Evolutionary conservation across 2,797 vertebrate genomes (phyloP), one percentile per base, ranked within the genome.

Genomic region (Podarcis lilfordi): DNA sequence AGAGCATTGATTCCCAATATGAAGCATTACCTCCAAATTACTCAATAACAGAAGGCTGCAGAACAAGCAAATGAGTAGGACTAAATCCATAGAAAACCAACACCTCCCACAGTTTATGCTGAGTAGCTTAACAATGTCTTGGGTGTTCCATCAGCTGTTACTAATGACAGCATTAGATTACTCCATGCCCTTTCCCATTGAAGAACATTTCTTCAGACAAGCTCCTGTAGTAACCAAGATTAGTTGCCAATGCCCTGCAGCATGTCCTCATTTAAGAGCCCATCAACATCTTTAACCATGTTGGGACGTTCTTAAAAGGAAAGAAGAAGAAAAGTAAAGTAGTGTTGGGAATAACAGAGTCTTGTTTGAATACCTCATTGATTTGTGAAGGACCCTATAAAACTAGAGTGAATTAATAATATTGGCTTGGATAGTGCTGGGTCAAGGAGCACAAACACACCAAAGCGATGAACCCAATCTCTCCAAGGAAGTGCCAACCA

Each of bases 101-200:
- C 32, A 91, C 89, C 27, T 37, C 43, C n/a, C 43, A 82, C 23
- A 3, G 11, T 69, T 89, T 86, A 68, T 27, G 3, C n/a, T 79
- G 45, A 89, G 25, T 50, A 21, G 87, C 81, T 90, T 83, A 80
- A 82, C 78, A 64, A 25, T 45, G 3, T 66, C 89, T 84, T 82
- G 83, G n/a, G 40, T 8, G 25, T 29, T 86, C 86, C 68, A 89
- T 82, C 74, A 76, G 80, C 25, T 85, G 1, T 86, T 91, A 50
- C 72, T 87, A 90, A 88, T 27, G 80, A 11, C 35, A 78, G 35
- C 3, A 75, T 75, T 89, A 84, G 82, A 23, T 19, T 92, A 89
- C 50, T 45, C 45, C 45, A 75, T 45, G 21, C 89, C 80, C 27
- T 74, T 66, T 61, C 40, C 10, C 25, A 23, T 8, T 9, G 32